Conservation (phyloP, 2,888 invertebrate species). For the Incurvaria masculella region DNA sequence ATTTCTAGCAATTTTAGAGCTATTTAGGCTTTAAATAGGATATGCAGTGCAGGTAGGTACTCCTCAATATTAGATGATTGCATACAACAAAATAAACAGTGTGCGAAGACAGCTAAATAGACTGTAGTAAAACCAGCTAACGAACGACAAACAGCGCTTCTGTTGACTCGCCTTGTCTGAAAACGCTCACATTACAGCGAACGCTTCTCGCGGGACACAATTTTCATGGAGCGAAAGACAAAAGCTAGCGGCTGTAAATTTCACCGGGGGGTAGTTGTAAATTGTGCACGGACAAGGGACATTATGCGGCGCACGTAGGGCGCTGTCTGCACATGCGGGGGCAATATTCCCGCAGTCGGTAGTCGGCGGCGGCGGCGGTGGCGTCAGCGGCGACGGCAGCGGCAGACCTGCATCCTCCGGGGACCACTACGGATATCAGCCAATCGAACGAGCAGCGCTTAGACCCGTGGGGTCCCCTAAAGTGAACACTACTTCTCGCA, state of each 20-base stretch:
- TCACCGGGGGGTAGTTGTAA: constrained; percentile 48
- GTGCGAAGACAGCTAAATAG: no score
- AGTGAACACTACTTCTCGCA: no score
- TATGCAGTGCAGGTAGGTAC: no score
- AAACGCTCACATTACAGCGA: background rate
- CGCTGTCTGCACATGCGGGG: constrained; percentile 39
- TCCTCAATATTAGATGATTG: no score
- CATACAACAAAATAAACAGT: no score
- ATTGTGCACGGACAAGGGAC: constrained; percentile 46
- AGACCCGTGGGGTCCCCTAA: no score
- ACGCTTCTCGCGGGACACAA: background rate
- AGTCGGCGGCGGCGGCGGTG: background rate
- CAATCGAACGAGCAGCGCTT: no score
- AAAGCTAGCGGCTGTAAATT: constrained; percentile 36
- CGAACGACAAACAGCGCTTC: background rate
- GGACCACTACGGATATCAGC: background rate
- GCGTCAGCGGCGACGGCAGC: background rate
- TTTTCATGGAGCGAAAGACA: background rate
- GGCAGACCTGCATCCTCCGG: background rate
- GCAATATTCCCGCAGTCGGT: background rate
- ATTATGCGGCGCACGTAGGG: constrained; percentile 52
- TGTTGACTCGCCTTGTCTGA: background rate
- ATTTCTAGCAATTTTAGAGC: no score
- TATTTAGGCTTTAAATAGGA: no score
- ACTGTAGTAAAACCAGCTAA: background rate